A percentile compares a stretch with the other conserved stretches of the same genome.
Evolutionary conservation across 2,888 invertebrate genomes (phyloP).

Genomic region (Lepidocyrtoides sp.): DNA sequence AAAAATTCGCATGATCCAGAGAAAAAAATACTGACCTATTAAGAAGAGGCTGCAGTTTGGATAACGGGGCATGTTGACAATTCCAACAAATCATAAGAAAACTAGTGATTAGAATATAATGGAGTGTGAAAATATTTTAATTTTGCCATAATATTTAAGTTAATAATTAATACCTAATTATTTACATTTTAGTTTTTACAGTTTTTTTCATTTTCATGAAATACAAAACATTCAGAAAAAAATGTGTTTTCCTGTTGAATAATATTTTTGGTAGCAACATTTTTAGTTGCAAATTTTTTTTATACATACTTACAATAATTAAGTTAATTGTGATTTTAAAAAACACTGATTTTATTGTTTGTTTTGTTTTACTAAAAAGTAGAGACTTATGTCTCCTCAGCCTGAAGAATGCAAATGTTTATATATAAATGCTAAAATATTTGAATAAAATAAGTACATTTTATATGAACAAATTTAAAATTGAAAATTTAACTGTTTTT

Average conservation of each 20-base stretch:
- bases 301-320: not conserved
- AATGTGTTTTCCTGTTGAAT: not conserved
- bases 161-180: not conserved
- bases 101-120: too few species aligned
- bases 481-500: too few species aligned
- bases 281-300: conserved; percentile 28
- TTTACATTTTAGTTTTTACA: not conserved
- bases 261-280: conserved; percentile 32
- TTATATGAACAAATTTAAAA: too few species aligned
- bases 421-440: too few species aligned
- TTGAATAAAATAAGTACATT: too few species aligned
- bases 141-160: not conserved
- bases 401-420: too few species aligned
- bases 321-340: not conserved
- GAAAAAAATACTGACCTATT: too few species aligned
- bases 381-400: conserved; percentile 36
- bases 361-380: not conserved
- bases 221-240: not conserved
- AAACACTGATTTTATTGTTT: not conserved
- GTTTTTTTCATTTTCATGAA: not conserved
- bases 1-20: too few species aligned
- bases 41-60: too few species aligned
- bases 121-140: not conserved
- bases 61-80: too few species aligned
- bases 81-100: too few species aligned